Evolutionary conservation across 2,113 vertebrate species (phyloP).

Genomic region (Poicephalus gulielmi): DNA sequence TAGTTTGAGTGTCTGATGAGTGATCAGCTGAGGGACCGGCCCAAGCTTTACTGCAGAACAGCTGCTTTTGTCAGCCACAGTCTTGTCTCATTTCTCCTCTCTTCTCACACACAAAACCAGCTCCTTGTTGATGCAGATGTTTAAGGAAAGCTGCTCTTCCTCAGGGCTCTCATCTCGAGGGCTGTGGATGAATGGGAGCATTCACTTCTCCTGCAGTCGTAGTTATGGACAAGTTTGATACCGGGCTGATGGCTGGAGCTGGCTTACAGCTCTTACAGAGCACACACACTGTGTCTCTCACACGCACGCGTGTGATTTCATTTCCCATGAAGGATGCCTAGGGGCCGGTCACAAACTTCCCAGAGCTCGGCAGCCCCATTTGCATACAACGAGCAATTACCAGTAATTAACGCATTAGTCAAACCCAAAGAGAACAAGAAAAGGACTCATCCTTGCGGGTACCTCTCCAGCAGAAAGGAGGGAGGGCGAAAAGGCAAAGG

Average conservation of each 20-base stretch:
- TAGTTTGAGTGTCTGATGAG: not conserved
- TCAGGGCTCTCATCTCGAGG: not conserved
- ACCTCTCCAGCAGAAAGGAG: rapidly evolving
- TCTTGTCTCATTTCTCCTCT: not conserved
- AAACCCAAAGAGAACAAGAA: not conserved
- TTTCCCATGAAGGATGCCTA: slow-evolving; percentile 5
- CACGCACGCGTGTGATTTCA: not conserved
- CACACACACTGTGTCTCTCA: rapidly evolving
- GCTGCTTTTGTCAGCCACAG: not conserved
- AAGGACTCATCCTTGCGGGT: not conserved
- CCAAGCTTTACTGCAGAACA: not conserved
- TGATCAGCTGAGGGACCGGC: not conserved
- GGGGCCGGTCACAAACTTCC: slow-evolving; percentile 29
- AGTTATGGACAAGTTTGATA: rapidly evolving
- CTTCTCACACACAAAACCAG: not conserved
- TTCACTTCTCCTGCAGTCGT: not conserved
- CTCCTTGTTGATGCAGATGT: slow-evolving; percentile 32
- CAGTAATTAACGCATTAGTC: not conserved
- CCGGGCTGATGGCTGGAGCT: rapidly evolving
- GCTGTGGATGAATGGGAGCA: not conserved
- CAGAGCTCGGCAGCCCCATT: not conserved
- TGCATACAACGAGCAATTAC: not conserved
- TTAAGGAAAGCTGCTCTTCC: not conserved
- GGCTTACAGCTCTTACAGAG: not conserved
- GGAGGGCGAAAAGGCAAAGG: not conserved